Evolutionary conservation across 2,888 invertebrate species (phyloP).

Genomic region (Anaspis maculata): DNA sequence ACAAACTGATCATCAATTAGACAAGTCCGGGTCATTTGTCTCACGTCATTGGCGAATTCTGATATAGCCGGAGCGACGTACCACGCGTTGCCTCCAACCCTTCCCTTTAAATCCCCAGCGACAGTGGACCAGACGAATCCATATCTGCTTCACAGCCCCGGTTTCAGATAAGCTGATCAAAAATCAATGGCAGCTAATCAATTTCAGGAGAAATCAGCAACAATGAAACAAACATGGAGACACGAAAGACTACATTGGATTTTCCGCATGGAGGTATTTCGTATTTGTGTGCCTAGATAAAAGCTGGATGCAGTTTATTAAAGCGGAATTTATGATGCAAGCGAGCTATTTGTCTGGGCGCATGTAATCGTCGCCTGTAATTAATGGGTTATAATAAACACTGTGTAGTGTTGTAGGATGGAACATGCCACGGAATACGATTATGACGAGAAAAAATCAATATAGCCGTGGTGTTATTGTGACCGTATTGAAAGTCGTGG

Average conservation of each 20-base stretch:
- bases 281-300: too few relatives aligned
- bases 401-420: slow-evolving; percentile 12
- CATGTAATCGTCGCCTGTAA: slow-evolving; percentile 8
- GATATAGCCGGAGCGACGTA: slow-evolving; percentile 23
- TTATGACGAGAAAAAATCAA: slow-evolving; percentile 8
- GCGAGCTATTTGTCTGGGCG: slow-evolving; percentile 7
- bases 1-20: slow-evolving; percentile 39
- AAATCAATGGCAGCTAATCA: too few relatives aligned
- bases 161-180: too few relatives aligned
- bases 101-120: slow-evolving; percentile 13
- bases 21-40: slow-evolving; percentile 37
- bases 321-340: too few relatives aligned
- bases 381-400: slow-evolving; percentile 16
- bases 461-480: too few relatives aligned
- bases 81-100: slow-evolving; percentile 18
- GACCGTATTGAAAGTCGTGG: too few relatives aligned
- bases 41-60: slow-evolving; percentile 36
- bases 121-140: slow-evolving; percentile 6
- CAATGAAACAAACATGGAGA: too few relatives aligned
- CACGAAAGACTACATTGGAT: too few relatives aligned
- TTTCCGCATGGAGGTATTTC: too few relatives aligned
- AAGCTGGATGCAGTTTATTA: too few relatives aligned
- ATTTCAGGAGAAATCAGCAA: too few relatives aligned
- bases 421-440: slow-evolving; percentile 12
- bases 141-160: too few relatives aligned